Evolutionary conservation across 2,888 invertebrate genomes (phyloP).

Genomic region (Tipula confusa): DNA sequence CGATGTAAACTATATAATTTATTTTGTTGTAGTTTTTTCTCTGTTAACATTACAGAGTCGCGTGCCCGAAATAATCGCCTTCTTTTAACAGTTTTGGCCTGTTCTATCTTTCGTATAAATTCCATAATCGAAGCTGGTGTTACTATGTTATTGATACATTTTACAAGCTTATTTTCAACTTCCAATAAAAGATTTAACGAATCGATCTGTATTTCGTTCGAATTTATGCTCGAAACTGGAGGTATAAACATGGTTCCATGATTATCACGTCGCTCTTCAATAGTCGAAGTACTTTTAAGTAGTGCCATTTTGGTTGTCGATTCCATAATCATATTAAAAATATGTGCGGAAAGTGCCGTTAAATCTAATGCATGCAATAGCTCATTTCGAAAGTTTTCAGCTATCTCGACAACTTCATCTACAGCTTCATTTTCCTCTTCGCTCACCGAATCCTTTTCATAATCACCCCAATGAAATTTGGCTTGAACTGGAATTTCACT

Average conservation of each 20-base stretch:
- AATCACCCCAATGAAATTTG: neutral
- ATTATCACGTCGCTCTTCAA: neutral
- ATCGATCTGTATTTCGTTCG: neutral
- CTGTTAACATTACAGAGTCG: neutral
- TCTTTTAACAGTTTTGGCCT: neutral
- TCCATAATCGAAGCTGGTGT: neutral
- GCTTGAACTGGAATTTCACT: neutral
- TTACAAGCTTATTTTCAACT: neutral
- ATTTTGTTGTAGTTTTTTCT: neutral
- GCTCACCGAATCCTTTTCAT: neutral
- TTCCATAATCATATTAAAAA: neutral
- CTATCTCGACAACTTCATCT: neutral
- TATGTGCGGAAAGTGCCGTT: neutral
- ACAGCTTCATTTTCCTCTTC: neutral
- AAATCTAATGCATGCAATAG: neutral
- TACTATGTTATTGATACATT: neutral
- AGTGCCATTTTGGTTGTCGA: neutral
- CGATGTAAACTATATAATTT: neutral
- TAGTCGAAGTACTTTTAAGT: neutral
- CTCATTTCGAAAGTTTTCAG: neutral
- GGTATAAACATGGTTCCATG: neutral
- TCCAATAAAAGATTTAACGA: neutral
- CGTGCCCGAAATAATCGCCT: neutral
- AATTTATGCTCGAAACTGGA: neutral
- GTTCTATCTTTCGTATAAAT: neutral